phyloP scores from a whole-genome alignment of 1,140 invertebrate species.

The Agraylea sexmaculata region DNA sequence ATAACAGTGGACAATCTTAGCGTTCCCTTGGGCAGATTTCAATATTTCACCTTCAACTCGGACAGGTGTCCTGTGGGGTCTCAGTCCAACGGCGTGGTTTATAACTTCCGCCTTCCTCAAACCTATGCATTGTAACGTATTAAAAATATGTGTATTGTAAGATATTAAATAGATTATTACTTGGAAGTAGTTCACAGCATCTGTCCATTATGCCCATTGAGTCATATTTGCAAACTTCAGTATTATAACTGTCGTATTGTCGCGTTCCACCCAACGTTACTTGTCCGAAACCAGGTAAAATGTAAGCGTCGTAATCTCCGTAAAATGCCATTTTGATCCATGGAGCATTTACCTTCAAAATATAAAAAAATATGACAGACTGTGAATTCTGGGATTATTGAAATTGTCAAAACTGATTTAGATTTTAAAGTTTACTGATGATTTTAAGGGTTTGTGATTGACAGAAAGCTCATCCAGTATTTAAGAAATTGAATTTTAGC shows the following conservation, averaged over 20 bases:
- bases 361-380: constrained; percentile 7
- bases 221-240: constrained; percentile 57
- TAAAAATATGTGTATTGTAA: not conserved
- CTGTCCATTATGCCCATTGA: constrained; percentile 59
- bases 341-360: constrained; percentile 61
- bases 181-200: constrained; percentile 59
- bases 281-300: constrained; percentile 63
- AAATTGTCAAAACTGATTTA: too few species aligned
- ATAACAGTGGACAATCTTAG: constrained; percentile 79
- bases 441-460: too few species aligned
- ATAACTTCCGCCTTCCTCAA: constrained; percentile 53
- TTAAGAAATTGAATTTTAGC: too few species aligned
- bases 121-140: constrained; percentile 5
- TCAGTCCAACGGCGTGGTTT: constrained; percentile 57
- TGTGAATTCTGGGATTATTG: too few species aligned
- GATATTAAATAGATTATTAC: too few species aligned
- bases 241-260: constrained; percentile 67
- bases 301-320: constrained; percentile 70
- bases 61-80: constrained; percentile 65
- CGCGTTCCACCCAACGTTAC: constrained; percentile 73
- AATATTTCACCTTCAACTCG: constrained; percentile 58
- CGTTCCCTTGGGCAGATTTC: constrained; percentile 24
- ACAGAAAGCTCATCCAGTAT: too few species aligned
- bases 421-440: too few species aligned
- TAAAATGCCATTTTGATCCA: constrained; percentile 85